A percentile compares a stretch with the other conserved stretches of the same genome.
phyloP scores from a whole-genome alignment of 1,140 invertebrate species.

The Nasonia longicornis region DNA sequence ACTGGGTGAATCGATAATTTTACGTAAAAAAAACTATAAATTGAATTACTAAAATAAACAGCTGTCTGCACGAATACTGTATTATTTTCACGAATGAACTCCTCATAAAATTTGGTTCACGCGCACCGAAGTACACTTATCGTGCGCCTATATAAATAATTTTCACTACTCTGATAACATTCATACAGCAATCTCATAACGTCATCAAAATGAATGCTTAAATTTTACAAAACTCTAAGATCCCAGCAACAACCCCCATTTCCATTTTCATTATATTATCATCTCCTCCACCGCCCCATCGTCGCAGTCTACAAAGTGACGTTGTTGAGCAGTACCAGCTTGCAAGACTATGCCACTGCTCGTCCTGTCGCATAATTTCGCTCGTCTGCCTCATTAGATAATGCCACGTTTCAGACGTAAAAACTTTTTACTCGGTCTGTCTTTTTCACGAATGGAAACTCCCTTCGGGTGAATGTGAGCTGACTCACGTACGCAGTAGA shows the following conservation, averaged over 20 bases:
- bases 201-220: too few species aligned
- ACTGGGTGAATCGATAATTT: too few species aligned
- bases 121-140: too few species aligned
- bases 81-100: too few species aligned
- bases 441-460: background rate
- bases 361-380: background rate
- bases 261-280: background rate
- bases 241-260: background rate
- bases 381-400: background rate
- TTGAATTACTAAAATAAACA: too few species aligned
- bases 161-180: too few species aligned
- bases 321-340: background rate
- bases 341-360: too few species aligned
- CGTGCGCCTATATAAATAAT: too few species aligned
- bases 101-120: too few species aligned
- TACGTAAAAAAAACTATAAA: too few species aligned
- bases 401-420: background rate
- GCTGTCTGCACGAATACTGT: too few species aligned
- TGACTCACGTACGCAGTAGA: background rate
- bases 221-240: background rate
- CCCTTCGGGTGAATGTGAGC: background rate
- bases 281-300: background rate
- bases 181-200: too few species aligned
- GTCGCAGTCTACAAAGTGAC: background rate
- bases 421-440: background rate